Evolutionary conservation across 2,113 vertebrate genomes (phyloP), one percentile per base, ranked within the genome.

Genomic region (Poicephalus gulielmi): DNA sequence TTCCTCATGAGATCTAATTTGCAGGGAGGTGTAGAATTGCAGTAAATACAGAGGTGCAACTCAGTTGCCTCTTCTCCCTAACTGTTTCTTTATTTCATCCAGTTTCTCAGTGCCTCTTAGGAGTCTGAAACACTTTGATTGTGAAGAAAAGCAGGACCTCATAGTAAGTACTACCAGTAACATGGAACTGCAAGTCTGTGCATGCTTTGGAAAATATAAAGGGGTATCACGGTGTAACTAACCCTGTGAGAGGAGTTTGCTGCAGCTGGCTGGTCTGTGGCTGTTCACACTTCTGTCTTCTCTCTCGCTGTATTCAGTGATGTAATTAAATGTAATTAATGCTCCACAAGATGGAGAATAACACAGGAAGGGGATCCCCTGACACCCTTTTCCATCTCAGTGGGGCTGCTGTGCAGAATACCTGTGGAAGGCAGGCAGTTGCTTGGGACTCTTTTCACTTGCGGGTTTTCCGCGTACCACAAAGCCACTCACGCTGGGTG

Each of bases 71-170:
- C 13, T 28, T 3, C 39, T 27, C 49, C 33, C 41, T 93, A 15
- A 86, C 35, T 17, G 23, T 41, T 27, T 20, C 10, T 91, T 66
- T 86, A 12, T 7, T 14, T 92, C 16, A 23, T 68, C 25, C 66
- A 99, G 99, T 33, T 98, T 99, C 76, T 96, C 96, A 13, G 98
- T 99, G 33, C 41, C 97, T 78, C 93, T 99, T 74, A 98, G 96
- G 97, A 98, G 79, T 17, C 88, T 99, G 86, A 99, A 99, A 68
- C 98, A 98, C 59, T 99, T 99, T 96, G 99, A 99, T 57, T 99
- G 99, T 95, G 96, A 98, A 88, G 99, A 99, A 63, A 98, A 97
- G 64, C 94, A 98, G 68, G 93, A 97, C 24, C 95, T 99, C 33
- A 97, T 98, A 77, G 99, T 99, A 97, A 98, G 98, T 97, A 59